Evolutionary conservation across 2,888 invertebrate genomes (phyloP), one percentile per base, ranked within the genome.

Genomic region (Hyposoter dolosus): DNA sequence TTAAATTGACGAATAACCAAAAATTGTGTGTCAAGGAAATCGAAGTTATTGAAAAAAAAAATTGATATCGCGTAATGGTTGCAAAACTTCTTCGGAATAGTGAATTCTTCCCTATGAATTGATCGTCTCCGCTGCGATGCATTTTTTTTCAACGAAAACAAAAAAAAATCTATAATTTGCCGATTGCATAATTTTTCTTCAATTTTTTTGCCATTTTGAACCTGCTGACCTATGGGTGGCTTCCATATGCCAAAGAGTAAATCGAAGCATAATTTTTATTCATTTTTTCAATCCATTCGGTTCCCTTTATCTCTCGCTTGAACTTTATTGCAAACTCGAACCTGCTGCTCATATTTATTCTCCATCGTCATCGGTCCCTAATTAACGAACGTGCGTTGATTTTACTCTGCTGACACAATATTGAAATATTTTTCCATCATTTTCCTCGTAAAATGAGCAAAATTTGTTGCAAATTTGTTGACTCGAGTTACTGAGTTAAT

Each of bases 171-270:
- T 45, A 7, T 23, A 45, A 12, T 40, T 47, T 23, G 17, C 32
- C 5, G 72, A 35, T 10, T 19, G 12, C 4, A n/a, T 72, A 50
- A 23, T 71, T 53, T 53, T 19, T 32, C n/a, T 7, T 35, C 3
- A 23, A 17, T n/a, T 56, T 40, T 40, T 40, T 17, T 19, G 6
- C 53, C 50, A 45, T 56, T 45, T 45, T n/a, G 17, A 45, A 47
- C 65, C 3, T 40, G 17, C n/a, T 68, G 53, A 53, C 68, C 43
- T 66, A 53, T 78, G 23, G 10, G 15, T 3, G 1, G 15, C 40
- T 53, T 53, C 40, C 19, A 68, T 53, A 77, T 66, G 40, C 23
- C 76, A 66, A 19, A 45, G 76, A 35, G 35, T 76, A 76, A 50
- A 71, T 72, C 65, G 65, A 76, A 76, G 19, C 53, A 72, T 23